Conservation (phyloP, 2,888 invertebrate genomes). For the Steinernema carpocapsae region DNA sequence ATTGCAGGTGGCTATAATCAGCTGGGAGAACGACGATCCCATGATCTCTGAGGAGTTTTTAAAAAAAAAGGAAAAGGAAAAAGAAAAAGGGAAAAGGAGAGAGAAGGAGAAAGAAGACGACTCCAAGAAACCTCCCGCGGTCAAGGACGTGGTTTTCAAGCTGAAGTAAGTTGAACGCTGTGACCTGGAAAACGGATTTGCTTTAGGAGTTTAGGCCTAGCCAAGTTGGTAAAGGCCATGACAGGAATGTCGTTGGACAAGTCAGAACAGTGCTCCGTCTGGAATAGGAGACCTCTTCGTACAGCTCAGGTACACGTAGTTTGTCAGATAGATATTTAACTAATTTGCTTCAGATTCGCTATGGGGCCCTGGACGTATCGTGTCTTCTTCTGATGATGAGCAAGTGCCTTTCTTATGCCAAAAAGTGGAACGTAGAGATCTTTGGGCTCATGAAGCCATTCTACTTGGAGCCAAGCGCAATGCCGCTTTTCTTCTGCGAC, state of each 20-base stretch:
- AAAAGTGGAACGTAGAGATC: neutral
- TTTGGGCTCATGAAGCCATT: neutral
- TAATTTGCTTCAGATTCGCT: constrained; percentile 51
- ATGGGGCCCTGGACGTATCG: constrained; percentile 63
- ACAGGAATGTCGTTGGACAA: constrained; percentile 56
- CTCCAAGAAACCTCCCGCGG: neutral
- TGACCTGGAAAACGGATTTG: neutral
- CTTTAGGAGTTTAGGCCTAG: neutral
- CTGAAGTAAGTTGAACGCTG: neutral
- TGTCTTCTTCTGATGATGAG: constrained; percentile 44
- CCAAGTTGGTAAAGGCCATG: neutral
- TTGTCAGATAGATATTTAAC: neutral
- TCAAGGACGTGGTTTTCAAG: neutral
- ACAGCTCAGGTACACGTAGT: constrained; percentile 49
- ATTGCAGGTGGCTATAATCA: neutral
- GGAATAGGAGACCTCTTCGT: constrained; percentile 61
- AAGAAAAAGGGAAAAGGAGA: neutral
- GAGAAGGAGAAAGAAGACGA: neutral
- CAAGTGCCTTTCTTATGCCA: neutral
- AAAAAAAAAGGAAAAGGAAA: neutral
- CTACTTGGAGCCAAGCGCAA: neutral
- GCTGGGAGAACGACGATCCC: neutral
- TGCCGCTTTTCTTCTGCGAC: neutral
- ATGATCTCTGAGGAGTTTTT: neutral
- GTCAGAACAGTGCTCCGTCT: constrained; percentile 65